Base-by-base conservation (phyloP, 1,140 invertebrate species). In the Diorhabda sublineata region DNA sequence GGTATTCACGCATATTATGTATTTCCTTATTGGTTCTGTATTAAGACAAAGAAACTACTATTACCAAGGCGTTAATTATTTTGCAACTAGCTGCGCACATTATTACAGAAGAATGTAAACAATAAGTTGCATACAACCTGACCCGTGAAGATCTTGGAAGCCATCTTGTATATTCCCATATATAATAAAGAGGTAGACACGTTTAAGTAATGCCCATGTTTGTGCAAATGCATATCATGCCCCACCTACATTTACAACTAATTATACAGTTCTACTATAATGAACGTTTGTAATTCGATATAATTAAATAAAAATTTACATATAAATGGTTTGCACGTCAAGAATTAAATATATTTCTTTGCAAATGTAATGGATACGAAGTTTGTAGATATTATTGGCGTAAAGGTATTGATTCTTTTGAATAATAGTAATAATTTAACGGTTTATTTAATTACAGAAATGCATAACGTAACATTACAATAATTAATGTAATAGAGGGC, bases 11-110 rank as follows among this genome's bases (percentile, higher is more conserved):
- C 26, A 26, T 26, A 26, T 26, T 26, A 26, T 26, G 26, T 26
- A 26, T 26, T 26, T 26, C 26, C 26, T 26, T 26, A 26, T 26
- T 26, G 26, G 26, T 26, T 26, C 26, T 26, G 26, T 26, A 26
- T 26, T 26, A 26, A 26, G 26, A 26, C 47, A 52, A 52, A 52
- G 6, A 52, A 8, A 8, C n/a, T 52, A 52, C 47, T 8, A 52
- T 52, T 52, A 52, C n/a, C 47, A 52, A n/a, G n/a, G 47, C 47
- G n/a, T 52, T 52, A 52, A 52, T 52, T 52, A 52, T 52, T 52
- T 52, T n/a, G 47, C 47, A 52, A 52, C 47, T n/a, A 6, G n/a
- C 47, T 8, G 6, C 26, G 26, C 4, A 52, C 47, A 52, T 52
- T 6, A 52, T 5, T 6, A 6, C 47, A 52, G 6, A 52, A 52